These are phyloP conservation scores for Neria commutata DNA, from an alignment of 2,888 invertebrate species.

Conservation along the genomic window DNA sequence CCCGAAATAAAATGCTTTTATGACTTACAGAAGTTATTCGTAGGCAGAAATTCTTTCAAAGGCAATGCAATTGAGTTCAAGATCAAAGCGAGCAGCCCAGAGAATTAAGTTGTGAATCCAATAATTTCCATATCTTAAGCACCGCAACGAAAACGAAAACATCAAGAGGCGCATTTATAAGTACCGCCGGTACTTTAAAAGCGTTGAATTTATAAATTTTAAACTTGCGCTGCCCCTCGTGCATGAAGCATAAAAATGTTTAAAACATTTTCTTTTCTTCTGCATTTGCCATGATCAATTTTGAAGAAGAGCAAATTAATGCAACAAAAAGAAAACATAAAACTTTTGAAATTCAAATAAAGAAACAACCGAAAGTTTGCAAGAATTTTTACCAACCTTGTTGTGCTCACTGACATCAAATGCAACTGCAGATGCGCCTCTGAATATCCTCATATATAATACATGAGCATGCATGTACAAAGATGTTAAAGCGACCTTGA, in stretches of 20 bases:
- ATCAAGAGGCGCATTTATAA: neutral
- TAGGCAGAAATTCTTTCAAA: conserved; percentile 43
- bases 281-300: neutral
- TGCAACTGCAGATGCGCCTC: neutral
- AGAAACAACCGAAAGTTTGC: too few relatives aligned
- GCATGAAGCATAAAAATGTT: conserved; percentile 41
- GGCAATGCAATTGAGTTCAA: conserved; percentile 40
- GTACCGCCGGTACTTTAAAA: neutral
- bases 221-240: conserved; percentile 58
- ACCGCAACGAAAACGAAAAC: neutral
- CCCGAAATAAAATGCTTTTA: conserved; percentile 37
- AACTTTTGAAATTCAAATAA: neutral
- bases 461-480: too few relatives aligned
- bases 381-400: neutral
- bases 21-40: conserved; percentile 52
- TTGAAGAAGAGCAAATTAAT: neutral
- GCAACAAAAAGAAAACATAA: neutral
- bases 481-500: too few relatives aligned
- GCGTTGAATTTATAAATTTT: conserved; percentile 44
- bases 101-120: too few relatives aligned
- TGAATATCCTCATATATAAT: too few relatives aligned
- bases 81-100: conserved; percentile 6
- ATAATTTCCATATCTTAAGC: neutral
- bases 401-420: neutral
- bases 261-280: conserved; percentile 21